Evolutionary conservation across 37 sponge, comb jelly and placozoan genomes (phyloP), one percentile per base, ranked within the genome.

Genomic region (Beroe forskalii): DNA sequence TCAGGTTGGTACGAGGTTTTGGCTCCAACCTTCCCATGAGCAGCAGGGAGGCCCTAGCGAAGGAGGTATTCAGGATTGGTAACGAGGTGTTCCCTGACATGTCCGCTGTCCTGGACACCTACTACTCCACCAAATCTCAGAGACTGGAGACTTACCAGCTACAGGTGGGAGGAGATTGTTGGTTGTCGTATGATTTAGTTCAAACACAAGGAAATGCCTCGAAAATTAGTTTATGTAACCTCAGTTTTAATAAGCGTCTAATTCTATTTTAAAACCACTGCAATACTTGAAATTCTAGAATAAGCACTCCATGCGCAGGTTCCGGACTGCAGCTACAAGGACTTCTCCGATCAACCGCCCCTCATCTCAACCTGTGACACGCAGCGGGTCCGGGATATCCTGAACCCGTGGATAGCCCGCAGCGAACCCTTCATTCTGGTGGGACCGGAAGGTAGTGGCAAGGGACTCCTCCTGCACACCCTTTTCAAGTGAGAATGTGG

Each of bases 391-490:
- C n/a, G 94, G 64, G 97, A 92, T 76, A 67, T 93, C 48, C 90
- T 98, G 67, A 24, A 31, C 31, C 91, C 95, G 0, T 96, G 95
- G 97, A 35, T 98, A 42, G 40, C 72, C 55, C 76, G 92, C 75
- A 92, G 75, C 32, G 96, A 96, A 19, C 95, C 95, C 0, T 98
- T 98, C 91, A 91, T 98, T 41, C 90, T 98, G 20, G 99, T 96
- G 8, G 99, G 99, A 23, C 97, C 97, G 0, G 97, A 98, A 43
- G 99, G 99, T 30, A 96, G 99, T 92, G 99, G 99, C 8, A 98
- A 98, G 86, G 95, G 94, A 92, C 92, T 76, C 43, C 91, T 91
- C 19, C 67, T 37, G 39, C 55, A 80, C 0, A 80, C 86, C 86
- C 40, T 80, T 43, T 80, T 80, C 86, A 80, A 44, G 86, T 80